Evolutionary conservation across 1,140 invertebrate species (phyloP), one percentile per base, ranked within the genome.

Genomic region (Aphelinus atriplicis): DNA sequence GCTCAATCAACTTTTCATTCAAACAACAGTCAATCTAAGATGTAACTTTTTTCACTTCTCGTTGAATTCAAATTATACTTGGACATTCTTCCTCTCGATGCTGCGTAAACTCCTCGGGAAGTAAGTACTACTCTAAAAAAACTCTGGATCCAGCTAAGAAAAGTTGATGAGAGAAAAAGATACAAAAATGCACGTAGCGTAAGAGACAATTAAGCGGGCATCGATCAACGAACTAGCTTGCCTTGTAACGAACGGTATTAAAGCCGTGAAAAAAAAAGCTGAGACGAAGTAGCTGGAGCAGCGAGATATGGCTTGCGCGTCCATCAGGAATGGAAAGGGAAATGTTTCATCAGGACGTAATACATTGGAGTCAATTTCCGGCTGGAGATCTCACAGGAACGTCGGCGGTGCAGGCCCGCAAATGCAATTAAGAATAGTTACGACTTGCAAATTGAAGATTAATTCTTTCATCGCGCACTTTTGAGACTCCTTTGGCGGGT

Each of bases 351-450:
- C 62, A 68, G 43, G 10, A 7, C 57, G 50, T 74, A 74, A 74
- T 69, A 74, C 65, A 74, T 68, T 74, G 51, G 60, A 68, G 46
- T 74, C 73, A 68, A 74, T 74, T 74, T 74, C 66, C 66, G 62
- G 62, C 42, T 26, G 26, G 26, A 26, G 26, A 26, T 53, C 47
- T 66, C 26, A 7, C 43, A 71, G 9, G 51, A 53, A 53, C 4
- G 55, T 6, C 42, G 26, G 10, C n/a, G 48, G 46, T 42, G 47
- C 7, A 1, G 43, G 71, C 43, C 47, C 62, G 43, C 50, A 64
- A 69, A 74, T 50, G n/a, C 60, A 74, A 74, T 74, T 74, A 74
- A 74, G 67, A 74, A 74, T 74, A 74, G 66, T 74, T 74, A 69
- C 42, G 57, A 55, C 58, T 69, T 63, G 66, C 58, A 69, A 74